Base-by-base conservation (phyloP, 1,140 invertebrate genomes). In the Planococcus citri region DNA sequence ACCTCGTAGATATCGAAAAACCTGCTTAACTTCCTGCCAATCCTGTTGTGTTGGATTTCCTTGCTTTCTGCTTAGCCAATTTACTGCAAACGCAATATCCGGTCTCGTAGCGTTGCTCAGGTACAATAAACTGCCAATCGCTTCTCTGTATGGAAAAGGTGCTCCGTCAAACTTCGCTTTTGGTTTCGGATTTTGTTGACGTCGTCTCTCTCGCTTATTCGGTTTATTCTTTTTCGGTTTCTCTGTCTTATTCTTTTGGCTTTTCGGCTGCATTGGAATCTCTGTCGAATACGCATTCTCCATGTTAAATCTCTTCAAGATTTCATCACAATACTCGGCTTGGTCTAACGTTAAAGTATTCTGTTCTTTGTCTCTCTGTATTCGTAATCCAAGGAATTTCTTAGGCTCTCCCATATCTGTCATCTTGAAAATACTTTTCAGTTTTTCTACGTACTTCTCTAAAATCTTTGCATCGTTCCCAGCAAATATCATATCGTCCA, bases 231-330 rank as follows among this genome's bases (percentile, higher is more conserved):
- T 17, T 21, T 60, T 60, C 8, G 3, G n/a, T 60, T 70, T 33
- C 69, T 71, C 72, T 60, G 71, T 21, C 60, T 79, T 78, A n/a
- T n/a, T n/a, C n/a, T n/a, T n/a, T n/a, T n/a, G n/a, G n/a, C n/a
- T n/a, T n/a, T n/a, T n/a, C n/a, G n/a, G n/a, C n/a, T n/a, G n/a
- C 78, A 80, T 79, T 29, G 79, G 77, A 70, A 77, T 80, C 6
- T 68, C 22, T n/a, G 73, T 72, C 33, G 74, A 27, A 25, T 79
- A 79, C 70, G 74, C 77, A 70, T 77, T 75, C 75, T 76, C 51
- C 9, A 78, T 27, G 73, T 76, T 70, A 75, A 78, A 78, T 72
- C 76, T 76, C 72, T 64, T 69, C 70, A 76, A 74, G 71, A 79
- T 75, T 69, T 74, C 76, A 72, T 78, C 76, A 73, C 78, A 79